Conservation (phyloP, 2,888 invertebrate genomes). For the Apocheima hispidaria region DNA sequence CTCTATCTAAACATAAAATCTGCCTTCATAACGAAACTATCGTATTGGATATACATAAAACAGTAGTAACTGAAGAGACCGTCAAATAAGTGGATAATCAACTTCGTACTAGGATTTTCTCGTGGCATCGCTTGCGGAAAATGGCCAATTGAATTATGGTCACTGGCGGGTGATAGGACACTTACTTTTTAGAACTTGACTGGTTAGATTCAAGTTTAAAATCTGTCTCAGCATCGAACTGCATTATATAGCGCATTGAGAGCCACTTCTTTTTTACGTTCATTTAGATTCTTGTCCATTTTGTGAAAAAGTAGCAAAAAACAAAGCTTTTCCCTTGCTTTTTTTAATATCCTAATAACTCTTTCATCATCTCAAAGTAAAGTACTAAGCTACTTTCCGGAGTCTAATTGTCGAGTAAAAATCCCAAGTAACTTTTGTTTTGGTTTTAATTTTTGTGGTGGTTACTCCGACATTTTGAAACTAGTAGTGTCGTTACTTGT, state of each 20-base stretch:
- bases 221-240: background rate
- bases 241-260: background rate
- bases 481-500: too few relatives aligned
- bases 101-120: background rate
- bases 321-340: too few relatives aligned
- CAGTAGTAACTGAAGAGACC: background rate
- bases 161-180: background rate
- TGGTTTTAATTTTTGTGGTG: too few relatives aligned
- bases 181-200: background rate
- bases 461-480: too few relatives aligned
- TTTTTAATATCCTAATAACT: too few relatives aligned
- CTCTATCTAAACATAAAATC: background rate
- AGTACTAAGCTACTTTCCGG: too few relatives aligned
- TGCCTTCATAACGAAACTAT: constrained; percentile 1
- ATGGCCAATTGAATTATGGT: background rate
- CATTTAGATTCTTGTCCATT: background rate
- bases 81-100: background rate
- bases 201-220: background rate
- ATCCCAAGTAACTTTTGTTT: too few relatives aligned
- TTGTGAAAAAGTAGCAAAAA: background rate
- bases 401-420: too few relatives aligned
- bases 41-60: background rate
- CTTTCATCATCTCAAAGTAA: too few relatives aligned
- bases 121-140: background rate
- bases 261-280: background rate